phyloP scores from a whole-genome alignment of 2,888 invertebrate species.

The Polymixis flavicincta region DNA sequence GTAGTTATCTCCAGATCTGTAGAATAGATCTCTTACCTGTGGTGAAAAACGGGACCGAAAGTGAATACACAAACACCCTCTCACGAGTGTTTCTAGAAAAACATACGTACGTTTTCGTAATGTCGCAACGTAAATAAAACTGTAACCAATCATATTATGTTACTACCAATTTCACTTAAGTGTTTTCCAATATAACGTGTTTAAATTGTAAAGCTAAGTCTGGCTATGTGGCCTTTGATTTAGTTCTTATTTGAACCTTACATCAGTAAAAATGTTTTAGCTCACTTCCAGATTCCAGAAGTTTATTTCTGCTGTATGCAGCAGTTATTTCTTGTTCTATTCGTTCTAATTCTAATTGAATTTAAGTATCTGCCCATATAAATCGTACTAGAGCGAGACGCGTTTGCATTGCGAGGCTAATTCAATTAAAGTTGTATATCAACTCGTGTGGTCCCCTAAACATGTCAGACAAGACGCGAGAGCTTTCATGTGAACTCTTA shows the following conservation, averaged over 20 bases:
- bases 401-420: slow-evolving; percentile 52
- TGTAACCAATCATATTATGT: slow-evolving; percentile 45
- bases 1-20: background rate
- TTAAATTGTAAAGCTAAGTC: slow-evolving; percentile 2
- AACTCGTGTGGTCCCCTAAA: slow-evolving; percentile 80
- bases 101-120: slow-evolving; percentile 31
- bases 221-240: slow-evolving; percentile 4
- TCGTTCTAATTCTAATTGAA: slow-evolving; percentile 46
- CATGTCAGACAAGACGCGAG: slow-evolving; percentile 71
- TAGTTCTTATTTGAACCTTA: background rate
- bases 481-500: slow-evolving; percentile 72
- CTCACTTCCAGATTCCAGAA: slow-evolving; percentile 25
- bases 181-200: slow-evolving; percentile 25
- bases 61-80: slow-evolving; percentile 34
- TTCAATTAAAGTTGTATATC: slow-evolving; percentile 60
- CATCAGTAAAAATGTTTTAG: slow-evolving; percentile 20
- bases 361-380: slow-evolving; percentile 48
- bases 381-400: slow-evolving; percentile 42
- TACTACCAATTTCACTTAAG: slow-evolving; percentile 36
- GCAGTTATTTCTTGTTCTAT: slow-evolving; percentile 22
- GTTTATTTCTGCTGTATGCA: slow-evolving; percentile 13
- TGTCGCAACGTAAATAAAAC: slow-evolving; percentile 47
- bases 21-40: background rate
- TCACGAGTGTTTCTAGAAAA: slow-evolving; percentile 38
- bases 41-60: slow-evolving; percentile 41